Evolutionary conservation across 2,888 invertebrate species (phyloP).

Genomic region (Notodonta dromedarius): DNA sequence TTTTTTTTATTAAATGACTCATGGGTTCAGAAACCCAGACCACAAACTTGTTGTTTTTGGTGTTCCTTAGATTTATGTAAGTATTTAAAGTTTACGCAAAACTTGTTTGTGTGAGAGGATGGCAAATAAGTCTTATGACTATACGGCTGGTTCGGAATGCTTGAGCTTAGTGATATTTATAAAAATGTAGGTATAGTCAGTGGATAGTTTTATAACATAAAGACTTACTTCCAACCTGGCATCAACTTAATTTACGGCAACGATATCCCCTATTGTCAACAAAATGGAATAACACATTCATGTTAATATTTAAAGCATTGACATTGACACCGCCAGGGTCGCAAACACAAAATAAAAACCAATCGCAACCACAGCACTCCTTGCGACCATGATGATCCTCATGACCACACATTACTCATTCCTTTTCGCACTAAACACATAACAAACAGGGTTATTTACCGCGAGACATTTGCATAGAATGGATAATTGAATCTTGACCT

Average conservation of each 20-base stretch:
- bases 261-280: no score
- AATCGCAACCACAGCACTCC: slow-evolving; percentile 4
- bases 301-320: not conserved
- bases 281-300: no score
- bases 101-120: not conserved
- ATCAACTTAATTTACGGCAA: no score
- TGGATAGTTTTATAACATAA: no score
- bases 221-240: no score
- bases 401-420: slow-evolving; percentile 24
- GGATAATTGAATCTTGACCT: slow-evolving; percentile 43
- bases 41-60: not conserved
- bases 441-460: slow-evolving; percentile 28
- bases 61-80: not conserved
- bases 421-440: slow-evolving; percentile 30
- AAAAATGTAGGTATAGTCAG: no score
- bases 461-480: slow-evolving; percentile 66
- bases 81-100: not conserved
- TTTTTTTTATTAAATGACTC: not conserved
- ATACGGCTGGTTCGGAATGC: no score
- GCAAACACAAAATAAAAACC: not conserved
- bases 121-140: not conserved
- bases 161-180: no score
- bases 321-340: not conserved
- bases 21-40: not conserved
- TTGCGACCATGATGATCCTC: slow-evolving; percentile 11